phyloP scores from a whole-genome alignment of 2,888 invertebrate species.

The Eupithecia subfuscata region DNA sequence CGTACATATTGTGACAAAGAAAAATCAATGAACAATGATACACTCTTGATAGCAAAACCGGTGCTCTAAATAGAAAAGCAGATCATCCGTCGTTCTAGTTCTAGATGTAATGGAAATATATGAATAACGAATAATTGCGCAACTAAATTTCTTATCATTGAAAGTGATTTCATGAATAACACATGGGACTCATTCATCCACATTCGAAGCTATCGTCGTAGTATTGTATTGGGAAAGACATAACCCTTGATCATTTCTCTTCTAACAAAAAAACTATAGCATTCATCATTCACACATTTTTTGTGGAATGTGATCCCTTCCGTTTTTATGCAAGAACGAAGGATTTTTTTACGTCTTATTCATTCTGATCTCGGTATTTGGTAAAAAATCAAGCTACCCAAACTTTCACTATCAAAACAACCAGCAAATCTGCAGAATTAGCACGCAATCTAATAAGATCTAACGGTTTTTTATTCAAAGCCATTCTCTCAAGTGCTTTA shows the following conservation, averaged over 20 bases:
- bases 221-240: not conserved
- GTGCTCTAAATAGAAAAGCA: constrained; percentile 26
- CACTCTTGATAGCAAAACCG: constrained; percentile 23
- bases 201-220: not conserved
- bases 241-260: not conserved
- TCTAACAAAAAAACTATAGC: not conserved
- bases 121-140: not conserved
- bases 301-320: constrained; percentile 13
- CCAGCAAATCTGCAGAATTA: not conserved
- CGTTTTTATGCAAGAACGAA: constrained; percentile 4
- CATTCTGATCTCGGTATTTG: not conserved
- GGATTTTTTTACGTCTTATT: constrained; percentile 2
- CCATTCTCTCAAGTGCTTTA: not conserved
- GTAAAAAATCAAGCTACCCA: not conserved
- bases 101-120: constrained; percentile 2
- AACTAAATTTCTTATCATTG: constrained; percentile 12
- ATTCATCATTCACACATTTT: constrained; percentile 9
- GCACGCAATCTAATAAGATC: not conserved
- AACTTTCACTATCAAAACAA: not conserved
- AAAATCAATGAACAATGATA: constrained; percentile 39
- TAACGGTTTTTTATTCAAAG: not conserved
- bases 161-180: constrained; percentile 6
- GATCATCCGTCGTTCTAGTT: constrained; percentile 3
- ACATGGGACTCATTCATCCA: not conserved
- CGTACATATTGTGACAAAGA: constrained; percentile 41